These are phyloP conservation scores for Podarcis muralis DNA, from an alignment of 2,113 vertebrate genomes.

Conservation along the genomic window DNA sequence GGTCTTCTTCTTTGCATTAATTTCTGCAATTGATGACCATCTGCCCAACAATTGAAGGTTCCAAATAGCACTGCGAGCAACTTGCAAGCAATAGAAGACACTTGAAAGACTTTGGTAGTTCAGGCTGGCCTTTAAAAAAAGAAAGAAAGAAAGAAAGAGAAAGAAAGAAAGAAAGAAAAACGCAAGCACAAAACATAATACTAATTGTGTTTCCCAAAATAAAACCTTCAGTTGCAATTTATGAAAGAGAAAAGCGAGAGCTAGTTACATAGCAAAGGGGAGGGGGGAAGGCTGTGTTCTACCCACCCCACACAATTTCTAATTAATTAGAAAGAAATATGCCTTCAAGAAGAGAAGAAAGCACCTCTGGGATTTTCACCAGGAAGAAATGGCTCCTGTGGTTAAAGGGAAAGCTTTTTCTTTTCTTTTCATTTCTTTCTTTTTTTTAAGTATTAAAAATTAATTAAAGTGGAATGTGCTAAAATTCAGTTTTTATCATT, in stretches of 20 bases:
- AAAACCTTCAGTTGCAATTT: constrained; percentile 7
- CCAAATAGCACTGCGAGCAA: neutral
- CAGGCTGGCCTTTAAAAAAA: constrained; percentile 1
- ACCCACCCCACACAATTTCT: constrained; percentile 50
- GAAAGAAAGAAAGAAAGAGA: neutral
- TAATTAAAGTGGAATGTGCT: constrained; percentile 66
- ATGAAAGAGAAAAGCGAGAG: neutral
- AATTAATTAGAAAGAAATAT: constrained; percentile 74
- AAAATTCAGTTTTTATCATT: constrained; percentile 69
- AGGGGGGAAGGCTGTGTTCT: constrained; percentile 36
- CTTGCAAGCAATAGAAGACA: neutral
- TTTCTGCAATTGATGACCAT: neutral
- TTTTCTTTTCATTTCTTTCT: constrained; percentile 27
- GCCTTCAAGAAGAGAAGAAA: constrained; percentile 72
- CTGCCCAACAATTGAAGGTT: neutral
- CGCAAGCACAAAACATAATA: neutral
- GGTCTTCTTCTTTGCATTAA: neutral
- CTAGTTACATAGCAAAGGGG: neutral
- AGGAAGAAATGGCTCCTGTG: constrained; percentile 72
- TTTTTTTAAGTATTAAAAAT: constrained; percentile 71
- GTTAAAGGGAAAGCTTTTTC: constrained; percentile 65
- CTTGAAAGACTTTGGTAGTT: neutral
- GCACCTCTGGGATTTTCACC: constrained; percentile 71
- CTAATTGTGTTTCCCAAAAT: constrained; percentile 1
- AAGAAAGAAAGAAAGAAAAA: neutral